Evolutionary conservation across 2,888 invertebrate species (phyloP).

Genomic region (Drosophila sordidapex): DNA sequence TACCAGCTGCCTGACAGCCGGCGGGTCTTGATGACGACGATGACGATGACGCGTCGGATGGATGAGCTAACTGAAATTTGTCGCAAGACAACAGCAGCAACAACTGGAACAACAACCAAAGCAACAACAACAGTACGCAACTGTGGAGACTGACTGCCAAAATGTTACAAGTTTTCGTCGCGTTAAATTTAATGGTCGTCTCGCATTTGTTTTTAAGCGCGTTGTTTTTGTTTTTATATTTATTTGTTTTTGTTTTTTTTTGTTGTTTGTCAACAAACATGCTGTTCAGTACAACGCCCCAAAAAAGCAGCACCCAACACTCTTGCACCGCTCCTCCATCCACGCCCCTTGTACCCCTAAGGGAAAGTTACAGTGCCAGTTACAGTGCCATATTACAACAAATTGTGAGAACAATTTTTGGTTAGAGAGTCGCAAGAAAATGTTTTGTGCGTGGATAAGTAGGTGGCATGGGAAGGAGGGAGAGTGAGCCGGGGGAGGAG

Average conservation of each 20-base stretch:
- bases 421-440: slow-evolving; percentile 64
- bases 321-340: neutral
- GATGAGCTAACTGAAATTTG: slow-evolving; percentile 80
- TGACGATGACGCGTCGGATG: slow-evolving; percentile 52
- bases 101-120: slow-evolving; percentile 22
- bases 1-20: slow-evolving; percentile 64
- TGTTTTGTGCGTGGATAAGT: slow-evolving; percentile 1
- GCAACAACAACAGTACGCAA: slow-evolving; percentile 13
- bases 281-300: neutral
- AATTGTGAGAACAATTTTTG: slow-evolving; percentile 75
- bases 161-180: slow-evolving; percentile 72
- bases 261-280: neutral
- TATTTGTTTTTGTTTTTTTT: neutral
- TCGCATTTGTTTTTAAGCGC: slow-evolving; percentile 74
- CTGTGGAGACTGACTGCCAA: slow-evolving; percentile 42
- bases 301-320: neutral
- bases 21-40: slow-evolving; percentile 36
- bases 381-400: slow-evolving; percentile 38
- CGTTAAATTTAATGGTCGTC: slow-evolving; percentile 74
- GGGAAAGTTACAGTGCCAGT: slow-evolving; percentile 53
- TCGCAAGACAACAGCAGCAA: slow-evolving; percentile 56
- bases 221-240: slow-evolving; percentile 11
- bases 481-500: neutral
- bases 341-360: neutral
- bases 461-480: neutral